A percentile compares a stretch with the other conserved stretches of the same genome.
phyloP scores from a whole-genome alignment of 1,140 invertebrate species.

The Calycopis cecrops region DNA sequence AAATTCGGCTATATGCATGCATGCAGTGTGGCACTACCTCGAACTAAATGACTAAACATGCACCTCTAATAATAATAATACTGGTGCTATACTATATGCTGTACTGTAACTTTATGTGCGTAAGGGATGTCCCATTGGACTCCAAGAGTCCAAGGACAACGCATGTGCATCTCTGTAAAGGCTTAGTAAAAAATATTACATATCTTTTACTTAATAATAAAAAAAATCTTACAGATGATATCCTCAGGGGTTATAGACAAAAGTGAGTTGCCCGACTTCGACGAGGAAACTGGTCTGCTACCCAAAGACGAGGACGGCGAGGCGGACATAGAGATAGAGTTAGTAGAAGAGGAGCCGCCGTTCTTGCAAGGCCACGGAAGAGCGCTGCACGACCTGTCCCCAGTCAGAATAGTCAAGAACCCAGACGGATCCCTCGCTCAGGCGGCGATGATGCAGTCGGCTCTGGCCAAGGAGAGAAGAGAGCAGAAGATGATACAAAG shows the following conservation, averaged over 20 bases:
- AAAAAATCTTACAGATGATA: slow-evolving; percentile 84
- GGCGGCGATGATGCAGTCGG: slow-evolving; percentile 99
- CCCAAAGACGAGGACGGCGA: slow-evolving; percentile 94
- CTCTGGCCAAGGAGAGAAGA: slow-evolving; percentile 96
- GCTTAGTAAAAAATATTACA: no score
- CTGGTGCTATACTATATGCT: no score
- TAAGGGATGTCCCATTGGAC: no score
- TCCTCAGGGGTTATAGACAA: slow-evolving; percentile 90
- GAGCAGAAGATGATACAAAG: slow-evolving; percentile 94
- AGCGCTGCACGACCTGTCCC: slow-evolving; percentile 94
- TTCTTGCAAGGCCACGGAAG: slow-evolving; percentile 95
- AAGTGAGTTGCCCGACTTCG: slow-evolving; percentile 93
- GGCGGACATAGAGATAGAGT: slow-evolving; percentile 99
- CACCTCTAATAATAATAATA: no score
- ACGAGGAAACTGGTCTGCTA: slow-evolving; percentile 91
- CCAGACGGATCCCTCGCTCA: slow-evolving; percentile 95
- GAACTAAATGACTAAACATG: no score
- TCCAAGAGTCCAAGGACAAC: no score
- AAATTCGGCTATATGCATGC: no score
- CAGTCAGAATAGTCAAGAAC: slow-evolving; percentile 98
- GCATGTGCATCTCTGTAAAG: no score
- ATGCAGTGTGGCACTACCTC: no score
- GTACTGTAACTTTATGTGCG: no score
- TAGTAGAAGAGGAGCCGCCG: slow-evolving; percentile 98
- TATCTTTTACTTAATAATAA: no score